phyloP scores from a whole-genome alignment of 2,797 vertebrate species.

The Thaleichthys pacificus region DNA sequence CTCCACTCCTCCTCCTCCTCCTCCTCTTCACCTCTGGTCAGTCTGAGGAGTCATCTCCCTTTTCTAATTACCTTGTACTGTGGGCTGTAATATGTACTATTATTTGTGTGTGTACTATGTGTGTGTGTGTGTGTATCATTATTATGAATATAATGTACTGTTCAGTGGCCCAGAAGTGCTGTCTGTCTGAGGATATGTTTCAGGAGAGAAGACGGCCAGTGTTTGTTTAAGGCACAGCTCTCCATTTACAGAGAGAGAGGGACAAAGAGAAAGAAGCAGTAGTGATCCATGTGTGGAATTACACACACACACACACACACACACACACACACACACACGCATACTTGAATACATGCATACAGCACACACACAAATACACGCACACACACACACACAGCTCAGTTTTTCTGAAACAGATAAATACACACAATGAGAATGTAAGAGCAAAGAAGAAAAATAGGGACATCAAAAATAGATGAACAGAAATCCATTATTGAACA shows the following conservation, averaged over 20 bases:
- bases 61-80: background rate
- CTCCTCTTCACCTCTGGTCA: background rate
- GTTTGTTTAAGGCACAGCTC: too few relatives aligned
- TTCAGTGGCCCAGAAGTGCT: conserved; percentile 5
- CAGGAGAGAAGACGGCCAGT: too few relatives aligned
- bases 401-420: conserved; percentile 33
- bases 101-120: background rate
- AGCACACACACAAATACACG: background rate
- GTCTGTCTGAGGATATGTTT: background rate
- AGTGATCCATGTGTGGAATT: too few relatives aligned
- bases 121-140: conserved; percentile 1
- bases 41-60: background rate
- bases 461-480: conserved; percentile 53
- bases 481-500: conserved; percentile 59
- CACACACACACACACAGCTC: background rate
- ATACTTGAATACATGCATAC: background rate
- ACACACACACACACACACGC: too few relatives aligned
- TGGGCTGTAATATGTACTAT: background rate
- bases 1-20: background rate
- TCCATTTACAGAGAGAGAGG: too few relatives aligned
- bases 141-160: conserved; percentile 24
- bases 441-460: conserved; percentile 22
- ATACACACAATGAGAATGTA: conserved; percentile 32
- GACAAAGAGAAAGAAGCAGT: too few relatives aligned
- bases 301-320: too few relatives aligned